Percentiles rank a stretch among this genome's conserved stretches.
Evolutionary conservation across 2,888 invertebrate genomes (phyloP).

Genomic region (Xestia ashworthii): DNA sequence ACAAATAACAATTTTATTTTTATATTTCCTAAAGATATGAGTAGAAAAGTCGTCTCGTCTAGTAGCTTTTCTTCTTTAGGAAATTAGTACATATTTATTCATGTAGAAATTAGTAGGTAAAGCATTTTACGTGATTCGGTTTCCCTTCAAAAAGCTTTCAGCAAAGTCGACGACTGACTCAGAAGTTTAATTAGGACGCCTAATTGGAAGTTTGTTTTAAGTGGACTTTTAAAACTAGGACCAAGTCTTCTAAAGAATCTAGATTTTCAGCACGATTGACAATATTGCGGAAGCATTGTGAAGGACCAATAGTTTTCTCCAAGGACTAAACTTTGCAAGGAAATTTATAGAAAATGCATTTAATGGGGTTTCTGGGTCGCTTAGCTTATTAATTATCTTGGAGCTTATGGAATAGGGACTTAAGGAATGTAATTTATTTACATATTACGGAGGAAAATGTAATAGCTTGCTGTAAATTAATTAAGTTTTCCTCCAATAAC

Average conservation of each 20-base stretch:
- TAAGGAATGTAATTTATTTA: not conserved
- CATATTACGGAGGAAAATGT: not conserved
- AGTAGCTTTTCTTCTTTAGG: not conserved
- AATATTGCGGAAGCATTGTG: conserved; percentile 21
- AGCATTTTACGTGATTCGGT: conserved; percentile 33
- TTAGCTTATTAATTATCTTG: not conserved
- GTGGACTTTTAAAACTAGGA: conserved; percentile 52
- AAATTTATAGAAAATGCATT: not conserved
- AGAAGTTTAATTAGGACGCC: conserved; percentile 54
- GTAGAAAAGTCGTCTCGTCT: not conserved
- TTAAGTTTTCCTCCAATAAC: not conserved
- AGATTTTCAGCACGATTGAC: conserved; percentile 47
- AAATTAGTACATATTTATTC: conserved; percentile 17
- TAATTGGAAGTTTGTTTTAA: conserved; percentile 62
- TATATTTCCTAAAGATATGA: not conserved
- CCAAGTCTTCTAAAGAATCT: conserved; percentile 44
- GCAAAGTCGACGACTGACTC: conserved; percentile 35
- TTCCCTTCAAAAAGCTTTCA: conserved; percentile 46
- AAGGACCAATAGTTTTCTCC: conserved; percentile 20
- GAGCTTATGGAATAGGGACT: not conserved
- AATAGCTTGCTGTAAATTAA: conserved; percentile 1
- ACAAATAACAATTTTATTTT: not conserved
- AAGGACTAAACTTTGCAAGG: conserved; percentile 22
- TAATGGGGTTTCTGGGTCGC: not conserved
- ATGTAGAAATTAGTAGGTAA: conserved; percentile 22